Conservation (phyloP, 1,140 invertebrate species). For the Drosophila sp. region DNA sequence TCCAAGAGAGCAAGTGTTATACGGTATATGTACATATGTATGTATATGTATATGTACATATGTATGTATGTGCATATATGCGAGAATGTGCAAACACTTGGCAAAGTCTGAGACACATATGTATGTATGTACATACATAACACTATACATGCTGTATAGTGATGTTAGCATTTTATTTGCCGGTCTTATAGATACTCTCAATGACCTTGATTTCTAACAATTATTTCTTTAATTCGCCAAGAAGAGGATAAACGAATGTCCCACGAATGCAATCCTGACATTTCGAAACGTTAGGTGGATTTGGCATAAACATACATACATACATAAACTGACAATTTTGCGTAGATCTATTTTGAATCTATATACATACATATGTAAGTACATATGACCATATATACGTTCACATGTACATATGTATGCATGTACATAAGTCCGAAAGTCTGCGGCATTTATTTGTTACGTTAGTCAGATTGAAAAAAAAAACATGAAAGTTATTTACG, state of each 20-base stretch:
- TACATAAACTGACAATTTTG: slow-evolving; percentile 40
- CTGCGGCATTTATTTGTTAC: slow-evolving; percentile 13
- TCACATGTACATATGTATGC: no score
- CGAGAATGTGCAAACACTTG: neutral
- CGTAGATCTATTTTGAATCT: slow-evolving; percentile 57
- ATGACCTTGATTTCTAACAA: slow-evolving; percentile 15
- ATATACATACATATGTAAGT: slow-evolving; percentile 18
- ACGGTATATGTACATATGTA: neutral
- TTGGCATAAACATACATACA: slow-evolving; percentile 55
- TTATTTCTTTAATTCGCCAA: neutral
- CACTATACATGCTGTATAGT: neutral
- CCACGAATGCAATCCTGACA: slow-evolving; percentile 66
- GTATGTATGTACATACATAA: slow-evolving; percentile 14
- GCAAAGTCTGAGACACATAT: neutral
- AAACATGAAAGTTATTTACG: slow-evolving; percentile 2
- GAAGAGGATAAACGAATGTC: slow-evolving; percentile 28
- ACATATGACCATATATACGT: neutral
- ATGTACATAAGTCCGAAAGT: no score
- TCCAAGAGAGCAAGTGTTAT: no score
- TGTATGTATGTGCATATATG: neutral
- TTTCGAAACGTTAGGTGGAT: slow-evolving; percentile 53
- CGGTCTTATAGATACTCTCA: neutral
- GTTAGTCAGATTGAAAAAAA: slow-evolving; percentile 8
- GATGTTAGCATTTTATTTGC: slow-evolving; percentile 18
- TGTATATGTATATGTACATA: neutral